Conservation (phyloP, 2,797 vertebrate species). For the Sebastes iracundus region DNA sequence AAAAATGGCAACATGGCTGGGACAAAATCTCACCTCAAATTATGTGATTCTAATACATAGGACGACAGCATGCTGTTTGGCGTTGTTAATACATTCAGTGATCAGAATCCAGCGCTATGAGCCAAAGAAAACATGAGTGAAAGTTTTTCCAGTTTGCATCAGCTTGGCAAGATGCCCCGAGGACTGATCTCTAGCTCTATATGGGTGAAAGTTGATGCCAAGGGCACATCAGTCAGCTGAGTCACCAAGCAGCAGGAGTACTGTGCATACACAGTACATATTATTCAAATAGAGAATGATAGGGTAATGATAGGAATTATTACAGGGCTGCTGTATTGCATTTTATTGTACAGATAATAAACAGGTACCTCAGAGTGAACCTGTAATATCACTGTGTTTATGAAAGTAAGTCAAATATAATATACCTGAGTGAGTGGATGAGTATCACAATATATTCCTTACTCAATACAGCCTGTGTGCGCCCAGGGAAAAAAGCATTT, state of each 20-base stretch:
- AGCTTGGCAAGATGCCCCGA: background rate
- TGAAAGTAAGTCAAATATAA: background rate
- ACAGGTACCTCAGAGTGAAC: background rate
- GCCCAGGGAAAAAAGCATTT: too few relatives aligned
- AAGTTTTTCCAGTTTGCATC: background rate
- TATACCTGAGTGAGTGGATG: background rate
- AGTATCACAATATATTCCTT: too few relatives aligned
- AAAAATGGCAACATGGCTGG: background rate
- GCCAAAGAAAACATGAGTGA: background rate
- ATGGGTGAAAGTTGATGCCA: constrained; percentile 20
- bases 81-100: background rate
- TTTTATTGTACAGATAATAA: background rate
- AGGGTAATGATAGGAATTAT: background rate
- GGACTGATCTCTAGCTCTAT: background rate
- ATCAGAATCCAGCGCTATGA: background rate
- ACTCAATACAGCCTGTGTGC: too few relatives aligned
- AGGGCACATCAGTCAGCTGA: background rate
- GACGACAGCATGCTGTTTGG: background rate
- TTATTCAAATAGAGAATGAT: background rate
- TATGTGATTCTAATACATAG: background rate
- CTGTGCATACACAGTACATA: background rate
- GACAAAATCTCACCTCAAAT: background rate
- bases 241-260: background rate
- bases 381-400: background rate
- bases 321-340: background rate